phyloP scores from a whole-genome alignment of 2,113 vertebrate species.

The Sinocyclocheilus anophthalmus region DNA sequence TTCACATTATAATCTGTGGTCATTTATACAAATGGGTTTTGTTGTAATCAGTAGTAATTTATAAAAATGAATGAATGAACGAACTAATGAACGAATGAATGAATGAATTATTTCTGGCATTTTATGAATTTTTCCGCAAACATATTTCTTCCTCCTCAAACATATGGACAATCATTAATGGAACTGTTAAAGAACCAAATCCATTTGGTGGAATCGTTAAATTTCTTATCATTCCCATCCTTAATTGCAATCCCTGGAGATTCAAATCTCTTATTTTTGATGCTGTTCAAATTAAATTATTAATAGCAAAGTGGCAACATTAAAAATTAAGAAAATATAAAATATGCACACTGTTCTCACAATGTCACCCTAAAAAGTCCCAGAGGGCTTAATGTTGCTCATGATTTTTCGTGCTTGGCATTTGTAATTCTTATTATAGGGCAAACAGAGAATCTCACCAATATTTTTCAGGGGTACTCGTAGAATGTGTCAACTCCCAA shows the following conservation, averaged over 20 bases:
- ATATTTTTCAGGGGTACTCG: conserved; percentile 65
- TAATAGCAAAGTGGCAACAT: conserved; percentile 61
- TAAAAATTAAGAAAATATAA: conserved; percentile 67
- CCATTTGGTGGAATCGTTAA: background rate
- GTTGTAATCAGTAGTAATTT: background rate
- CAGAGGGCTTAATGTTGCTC: conserved; percentile 53
- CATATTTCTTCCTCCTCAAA: background rate
- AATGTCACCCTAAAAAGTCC: conserved; percentile 66
- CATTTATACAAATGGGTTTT: background rate
- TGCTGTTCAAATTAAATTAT: conserved; percentile 57
- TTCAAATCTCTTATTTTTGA: conserved; percentile 47
- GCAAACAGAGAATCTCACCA: conserved; percentile 56
- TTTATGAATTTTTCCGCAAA: background rate
- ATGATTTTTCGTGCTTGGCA: conserved; percentile 66
- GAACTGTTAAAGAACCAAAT: background rate
- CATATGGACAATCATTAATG: background rate
- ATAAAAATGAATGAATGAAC: background rate
- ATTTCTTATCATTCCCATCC: background rate
- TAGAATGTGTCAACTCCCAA: conserved; percentile 53
- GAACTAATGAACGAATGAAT: background rate
- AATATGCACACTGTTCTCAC: conserved; percentile 63
- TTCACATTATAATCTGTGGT: background rate
- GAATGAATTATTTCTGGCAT: background rate
- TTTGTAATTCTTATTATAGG: conserved; percentile 67
- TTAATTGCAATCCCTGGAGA: background rate